Evolutionary conservation across 2,797 vertebrate genomes (phyloP).

Genomic region (Taenioides sp.): DNA sequence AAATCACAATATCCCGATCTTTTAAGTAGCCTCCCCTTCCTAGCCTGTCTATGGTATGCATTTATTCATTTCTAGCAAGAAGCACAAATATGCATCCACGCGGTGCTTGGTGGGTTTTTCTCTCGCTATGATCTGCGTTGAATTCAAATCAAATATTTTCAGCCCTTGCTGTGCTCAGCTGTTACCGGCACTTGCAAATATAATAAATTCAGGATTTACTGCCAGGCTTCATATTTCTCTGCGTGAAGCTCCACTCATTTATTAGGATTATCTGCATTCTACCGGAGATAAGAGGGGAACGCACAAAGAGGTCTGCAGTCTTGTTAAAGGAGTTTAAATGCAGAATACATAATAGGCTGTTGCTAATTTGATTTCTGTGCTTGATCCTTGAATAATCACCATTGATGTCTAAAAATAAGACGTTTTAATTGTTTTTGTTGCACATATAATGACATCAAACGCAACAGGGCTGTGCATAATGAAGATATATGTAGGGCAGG

Average conservation of each 20-base stretch:
- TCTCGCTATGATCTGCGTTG: conserved; percentile 71
- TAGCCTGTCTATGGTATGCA: conserved; percentile 54
- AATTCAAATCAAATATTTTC: conserved; percentile 79
- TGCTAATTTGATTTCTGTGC: conserved; percentile 78
- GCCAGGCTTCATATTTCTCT: conserved; percentile 76
- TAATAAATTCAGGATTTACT: conserved; percentile 81
- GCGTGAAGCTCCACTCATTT: conserved; percentile 77
- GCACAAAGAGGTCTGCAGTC: conserved; percentile 72
- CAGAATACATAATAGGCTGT: conserved; percentile 77
- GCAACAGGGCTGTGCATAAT: conserved; percentile 2
- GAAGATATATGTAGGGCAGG: too few relatives aligned
- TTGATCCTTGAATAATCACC: conserved; percentile 76
- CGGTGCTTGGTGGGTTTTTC: conserved; percentile 62
- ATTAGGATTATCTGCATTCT: conserved; percentile 83
- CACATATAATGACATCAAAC: conserved; percentile 51
- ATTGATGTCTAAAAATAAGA: conserved; percentile 67
- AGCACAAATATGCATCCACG: conserved; percentile 49
- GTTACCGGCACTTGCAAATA: conserved; percentile 71
- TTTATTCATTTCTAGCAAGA: conserved; percentile 62
- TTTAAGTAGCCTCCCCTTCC: conserved; percentile 30
- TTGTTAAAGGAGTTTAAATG: conserved; percentile 75
- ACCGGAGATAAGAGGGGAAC: conserved; percentile 77
- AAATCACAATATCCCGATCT: too few relatives aligned
- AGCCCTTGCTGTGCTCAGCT: conserved; percentile 71
- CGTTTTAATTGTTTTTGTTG: conserved; percentile 63